Percentiles rank a stretch among this genome's conserved stretches.
These are phyloP conservation scores for Gymnogyps californianus DNA, from an alignment of 2,113 vertebrate genomes.

Conservation along the genomic window DNA sequence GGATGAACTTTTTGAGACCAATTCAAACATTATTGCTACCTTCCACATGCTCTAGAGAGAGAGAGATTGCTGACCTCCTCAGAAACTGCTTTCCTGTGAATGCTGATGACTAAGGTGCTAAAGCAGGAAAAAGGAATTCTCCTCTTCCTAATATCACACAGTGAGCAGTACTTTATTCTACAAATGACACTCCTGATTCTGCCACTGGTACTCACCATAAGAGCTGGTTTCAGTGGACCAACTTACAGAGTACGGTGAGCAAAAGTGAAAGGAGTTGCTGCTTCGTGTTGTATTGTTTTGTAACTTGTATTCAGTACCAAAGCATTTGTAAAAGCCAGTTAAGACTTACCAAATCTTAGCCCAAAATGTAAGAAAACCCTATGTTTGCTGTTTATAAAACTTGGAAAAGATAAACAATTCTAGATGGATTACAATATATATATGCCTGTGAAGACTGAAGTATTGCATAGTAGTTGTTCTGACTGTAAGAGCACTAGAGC, in stretches of 20 bases:
- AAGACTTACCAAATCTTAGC: not conserved
- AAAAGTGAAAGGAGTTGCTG: not conserved
- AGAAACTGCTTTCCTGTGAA: not conserved
- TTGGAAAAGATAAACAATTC: constrained; percentile 16
- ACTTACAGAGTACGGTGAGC: not conserved
- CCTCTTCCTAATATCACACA: not conserved
- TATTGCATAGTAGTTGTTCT: constrained; percentile 9
- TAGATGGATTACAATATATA: not conserved
- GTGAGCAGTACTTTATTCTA: not conserved
- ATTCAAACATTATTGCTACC: not conserved
- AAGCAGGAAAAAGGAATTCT: constrained; percentile 4
- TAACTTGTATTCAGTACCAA: not conserved
- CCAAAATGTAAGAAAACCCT: not conserved
- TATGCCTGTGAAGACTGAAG: not conserved
- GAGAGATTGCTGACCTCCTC: not conserved
- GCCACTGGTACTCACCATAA: not conserved
- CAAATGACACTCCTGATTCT: not conserved
- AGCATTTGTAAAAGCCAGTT: not conserved
- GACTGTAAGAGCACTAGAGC: not conserved
- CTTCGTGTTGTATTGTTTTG: not conserved
- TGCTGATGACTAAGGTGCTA: constrained; percentile 16
- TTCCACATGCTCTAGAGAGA: not conserved
- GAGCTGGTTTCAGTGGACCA: not conserved
- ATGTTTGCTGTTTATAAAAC: constrained; percentile 17
- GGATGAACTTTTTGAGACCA: not conserved